Conservation (phyloP, 2,797 vertebrate species). For the Chrysocyon brachyurus region DNA sequence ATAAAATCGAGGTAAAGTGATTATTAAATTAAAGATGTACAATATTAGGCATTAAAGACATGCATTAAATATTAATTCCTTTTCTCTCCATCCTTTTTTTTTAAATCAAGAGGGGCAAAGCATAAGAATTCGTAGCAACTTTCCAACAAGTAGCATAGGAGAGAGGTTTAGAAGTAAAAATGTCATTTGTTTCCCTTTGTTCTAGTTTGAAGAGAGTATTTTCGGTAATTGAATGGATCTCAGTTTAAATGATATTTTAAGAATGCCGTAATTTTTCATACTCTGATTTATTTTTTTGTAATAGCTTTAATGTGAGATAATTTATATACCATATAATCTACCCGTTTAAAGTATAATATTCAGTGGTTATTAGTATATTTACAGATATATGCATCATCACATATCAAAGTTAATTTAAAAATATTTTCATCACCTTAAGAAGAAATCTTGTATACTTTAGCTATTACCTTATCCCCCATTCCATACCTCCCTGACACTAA, state of each 20-base stretch:
- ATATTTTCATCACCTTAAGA: neutral
- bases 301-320: constrained; percentile 5
- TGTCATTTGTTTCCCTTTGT: neutral
- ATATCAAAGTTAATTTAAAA: neutral
- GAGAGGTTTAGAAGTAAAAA: constrained; percentile 38
- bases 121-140: neutral
- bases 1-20: constrained; percentile 26
- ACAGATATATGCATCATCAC: neutral
- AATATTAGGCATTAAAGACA: neutral
- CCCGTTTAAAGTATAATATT: neutral
- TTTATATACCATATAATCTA: neutral
- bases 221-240: constrained; percentile 26
- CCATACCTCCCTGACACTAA: neutral
- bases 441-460: neutral
- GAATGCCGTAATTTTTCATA: neutral
- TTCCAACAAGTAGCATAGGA: neutral
- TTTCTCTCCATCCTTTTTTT: constrained; percentile 29
- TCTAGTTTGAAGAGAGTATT: constrained; percentile 17
- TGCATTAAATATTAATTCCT: constrained; percentile 2
- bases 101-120: neutral
- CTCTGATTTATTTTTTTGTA: constrained; percentile 2
- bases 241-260: constrained; percentile 46
- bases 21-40: constrained; percentile 44
- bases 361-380: neutral
- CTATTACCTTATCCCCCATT: neutral